These are phyloP conservation scores for Epistrophella euchroma DNA, from an alignment of 2,888 invertebrate genomes.

Conservation along the genomic window DNA sequence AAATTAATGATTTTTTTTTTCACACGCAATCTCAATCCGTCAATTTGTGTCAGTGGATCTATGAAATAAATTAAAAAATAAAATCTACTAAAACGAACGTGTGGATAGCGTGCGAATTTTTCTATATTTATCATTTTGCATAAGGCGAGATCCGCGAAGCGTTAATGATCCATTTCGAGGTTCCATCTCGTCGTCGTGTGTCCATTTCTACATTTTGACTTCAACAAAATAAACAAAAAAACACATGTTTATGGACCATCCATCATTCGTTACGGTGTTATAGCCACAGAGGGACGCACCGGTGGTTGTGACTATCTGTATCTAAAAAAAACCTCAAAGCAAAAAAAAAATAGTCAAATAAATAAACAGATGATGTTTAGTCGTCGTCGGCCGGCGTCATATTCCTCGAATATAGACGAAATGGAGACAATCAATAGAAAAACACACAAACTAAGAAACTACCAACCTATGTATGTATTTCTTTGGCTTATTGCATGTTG, in stretches of 20 bases:
- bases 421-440: slow-evolving; percentile 60
- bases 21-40: slow-evolving; percentile 46
- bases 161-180: slow-evolving; percentile 53
- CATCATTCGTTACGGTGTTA: slow-evolving; percentile 55
- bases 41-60: slow-evolving; percentile 37
- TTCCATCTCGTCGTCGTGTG: slow-evolving; percentile 20
- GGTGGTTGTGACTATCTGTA: background rate
- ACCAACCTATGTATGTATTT: background rate
- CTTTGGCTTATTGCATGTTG: slow-evolving; percentile 1
- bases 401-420: slow-evolving; percentile 41
- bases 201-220: slow-evolving; percentile 16
- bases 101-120: slow-evolving; percentile 60
- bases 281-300: background rate
- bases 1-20: no score
- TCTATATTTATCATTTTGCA: slow-evolving; percentile 25
- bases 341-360: slow-evolving; percentile 45
- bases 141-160: slow-evolving; percentile 16
- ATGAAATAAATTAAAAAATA: background rate
- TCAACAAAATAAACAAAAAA: slow-evolving; percentile 7
- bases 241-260: slow-evolving; percentile 58
- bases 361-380: slow-evolving; percentile 55
- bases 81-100: slow-evolving; percentile 11
- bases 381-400: background rate
- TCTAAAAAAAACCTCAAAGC: slow-evolving; percentile 24
- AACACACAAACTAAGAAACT: slow-evolving; percentile 11